Evolutionary conservation across 1,140 invertebrate species (phyloP), one percentile per base, ranked within the genome.

Genomic region (Drosophila orosa): DNA sequence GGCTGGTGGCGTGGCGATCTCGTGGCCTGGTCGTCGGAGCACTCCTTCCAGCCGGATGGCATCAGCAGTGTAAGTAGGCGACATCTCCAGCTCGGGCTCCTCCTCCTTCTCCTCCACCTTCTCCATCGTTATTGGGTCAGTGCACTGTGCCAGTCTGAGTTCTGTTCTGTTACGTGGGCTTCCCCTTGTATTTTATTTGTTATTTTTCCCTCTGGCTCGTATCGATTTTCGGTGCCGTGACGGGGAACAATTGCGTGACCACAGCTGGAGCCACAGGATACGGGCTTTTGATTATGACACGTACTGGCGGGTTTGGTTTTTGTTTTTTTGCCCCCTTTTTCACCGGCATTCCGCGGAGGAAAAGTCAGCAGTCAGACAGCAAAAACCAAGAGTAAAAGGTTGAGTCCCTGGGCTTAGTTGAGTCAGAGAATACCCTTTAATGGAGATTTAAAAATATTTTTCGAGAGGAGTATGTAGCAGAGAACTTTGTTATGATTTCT

Each of bases 221-320:
- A 84, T 87, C 77, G 84, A 87, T 87, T 87, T 87, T 86, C 27
- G 44, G 15, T 85, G 48, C 69, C 82, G 84, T 87, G 84, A 89
- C 84, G 66, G 45, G 25, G 33, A 45, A 69, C 74, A 78, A 83
- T 90, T 86, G 78, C 68, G 68, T 72, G 68, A 72, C 68, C 65
- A 22, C 40, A 40, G 63, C 48, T 80, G 65, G 55, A 73, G 61
- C 61, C 86, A 58, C 78, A 80, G 86, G 86, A 90, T 87, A 83
- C 78, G 50, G 75, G 73, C 84, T 89, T 84, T 87, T 89, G 84
- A 84, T 89, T 87, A 87, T 87, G 84, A 87, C 84, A 84, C 72
- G 72, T 69, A 47, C 74, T 69, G 58, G 39, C 39, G 52, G 35
- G 52, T 35, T 39, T 62, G 48, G 31, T 19, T 75, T 63, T 80